phyloP scores from a whole-genome alignment of 2,113 vertebrate species.

The Clupea harengus region DNA sequence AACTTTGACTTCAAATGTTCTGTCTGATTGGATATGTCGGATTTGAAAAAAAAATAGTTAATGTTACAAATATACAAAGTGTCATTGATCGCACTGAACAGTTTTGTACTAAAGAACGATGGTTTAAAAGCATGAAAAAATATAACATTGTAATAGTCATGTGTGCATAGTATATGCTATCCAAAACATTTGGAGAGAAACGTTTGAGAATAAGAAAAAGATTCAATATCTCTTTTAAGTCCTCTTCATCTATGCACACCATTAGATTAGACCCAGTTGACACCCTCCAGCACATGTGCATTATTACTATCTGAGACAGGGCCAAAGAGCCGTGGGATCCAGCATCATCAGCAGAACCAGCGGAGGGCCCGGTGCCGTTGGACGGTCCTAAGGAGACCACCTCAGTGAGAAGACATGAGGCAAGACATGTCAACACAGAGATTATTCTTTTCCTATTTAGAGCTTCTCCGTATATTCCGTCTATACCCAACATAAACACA shows the following conservation, averaged over 20 bases:
- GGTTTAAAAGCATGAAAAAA: too few relatives aligned
- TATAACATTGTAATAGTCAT: not conserved
- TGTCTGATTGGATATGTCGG: not conserved
- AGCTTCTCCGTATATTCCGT: conserved; percentile 53
- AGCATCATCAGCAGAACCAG: not conserved
- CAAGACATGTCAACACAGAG: conserved; percentile 42
- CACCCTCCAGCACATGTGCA: too few relatives aligned
- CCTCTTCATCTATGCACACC: not conserved
- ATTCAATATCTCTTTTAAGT: not conserved
- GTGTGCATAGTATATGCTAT: not conserved
- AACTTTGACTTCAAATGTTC: not conserved
- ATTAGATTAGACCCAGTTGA: not conserved
- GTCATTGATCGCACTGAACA: not conserved
- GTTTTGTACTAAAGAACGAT: not conserved
- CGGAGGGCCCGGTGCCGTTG: not conserved
- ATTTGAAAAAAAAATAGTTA: too few relatives aligned
- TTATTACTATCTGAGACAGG: not conserved
- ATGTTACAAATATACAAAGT: not conserved
- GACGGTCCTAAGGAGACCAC: conserved; percentile 33
- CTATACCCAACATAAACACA: not conserved
- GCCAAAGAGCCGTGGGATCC: not conserved
- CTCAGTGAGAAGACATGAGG: conserved; percentile 28
- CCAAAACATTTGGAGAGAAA: not conserved
- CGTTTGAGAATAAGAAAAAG: too few relatives aligned
- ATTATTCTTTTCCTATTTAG: conserved; percentile 25